Base-by-base conservation (phyloP, 2,113 vertebrate species). In the Stictonetta naevosa region DNA sequence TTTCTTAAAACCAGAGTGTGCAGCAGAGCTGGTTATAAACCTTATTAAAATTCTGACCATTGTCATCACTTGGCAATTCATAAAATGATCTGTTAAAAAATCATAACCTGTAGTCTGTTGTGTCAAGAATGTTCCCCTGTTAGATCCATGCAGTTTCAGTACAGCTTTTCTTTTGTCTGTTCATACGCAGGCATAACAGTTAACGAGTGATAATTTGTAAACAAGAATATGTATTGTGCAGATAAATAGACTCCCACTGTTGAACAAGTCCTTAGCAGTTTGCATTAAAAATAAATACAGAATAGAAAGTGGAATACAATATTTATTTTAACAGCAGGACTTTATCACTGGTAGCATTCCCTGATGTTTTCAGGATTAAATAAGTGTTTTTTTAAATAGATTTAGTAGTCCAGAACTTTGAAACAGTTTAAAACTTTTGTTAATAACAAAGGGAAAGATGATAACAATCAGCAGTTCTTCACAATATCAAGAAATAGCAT, bases 301-400 rank as follows among this genome's bases (percentile, higher is more conserved):
- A 95, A 92, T 93, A 80, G 69, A 95, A 94, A 96, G 71, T 36
- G 28, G 81, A 97, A 94, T 69, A 81, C 64, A 89, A 66, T 86
- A 93, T 97, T 98, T 97, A 97, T 97, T 98, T 96, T 96, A 97
- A 94, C 94, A 97, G 91, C 87, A 75, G 94, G 94, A 23, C 40
- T 96, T 97, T 92, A 95, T 97, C 96, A 92, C 21, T 94, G 85
- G 85, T 95, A 96, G 69, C 79, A 86, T 97, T 96, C 94, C 68
- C 95, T 90, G 84, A 96, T 95, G 73, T 4, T 79, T 73, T 55
- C 87, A 83, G 93, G 94, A 96, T 97, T 96, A 94, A 95, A 63
- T 79, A 96, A 95, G 56, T 90, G 77, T 63, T 64, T 96, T 96
- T 91, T 92, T 92, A 98, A 88, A 96, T 94, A 95, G 93, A 94